Conservation (phyloP, 2,113 vertebrate genomes). For the Mormoops blainvillei region DNA sequence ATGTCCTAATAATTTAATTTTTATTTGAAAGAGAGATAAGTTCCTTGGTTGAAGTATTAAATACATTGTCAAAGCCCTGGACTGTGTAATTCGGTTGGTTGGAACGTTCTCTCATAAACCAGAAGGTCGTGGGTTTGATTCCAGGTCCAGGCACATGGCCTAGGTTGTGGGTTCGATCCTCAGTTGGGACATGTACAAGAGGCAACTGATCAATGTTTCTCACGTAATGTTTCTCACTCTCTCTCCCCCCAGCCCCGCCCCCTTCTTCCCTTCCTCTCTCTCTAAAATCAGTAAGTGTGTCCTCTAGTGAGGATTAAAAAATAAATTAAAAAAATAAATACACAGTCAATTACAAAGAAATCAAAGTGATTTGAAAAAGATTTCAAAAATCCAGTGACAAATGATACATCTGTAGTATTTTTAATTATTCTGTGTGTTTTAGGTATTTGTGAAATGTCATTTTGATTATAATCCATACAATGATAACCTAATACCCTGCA, state of each 20-base stretch:
- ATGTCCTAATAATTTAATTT: constrained; percentile 32
- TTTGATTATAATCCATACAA: constrained; percentile 97
- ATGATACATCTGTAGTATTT: constrained; percentile 42
- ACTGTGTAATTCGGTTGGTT: too few species aligned
- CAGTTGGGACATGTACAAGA: too few species aligned
- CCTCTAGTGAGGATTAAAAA: too few species aligned
- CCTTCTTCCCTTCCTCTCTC: too few species aligned
- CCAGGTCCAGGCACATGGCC: too few species aligned
- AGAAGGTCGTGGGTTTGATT: too few species aligned
- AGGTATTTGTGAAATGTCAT: constrained; percentile 97
- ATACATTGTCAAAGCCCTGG: background rate
- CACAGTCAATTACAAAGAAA: constrained; percentile 48
- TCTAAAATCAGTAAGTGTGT: too few species aligned
- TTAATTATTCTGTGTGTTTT: constrained; percentile 68
- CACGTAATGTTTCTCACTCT: too few species aligned
- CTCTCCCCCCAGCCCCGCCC: too few species aligned
- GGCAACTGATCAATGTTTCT: too few species aligned
- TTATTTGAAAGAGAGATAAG: constrained; percentile 22
- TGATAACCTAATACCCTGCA: constrained; percentile 97
- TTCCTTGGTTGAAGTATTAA: constrained; percentile 42
- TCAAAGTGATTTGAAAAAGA: background rate
- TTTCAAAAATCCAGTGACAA: background rate
- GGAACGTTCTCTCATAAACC: too few species aligned
- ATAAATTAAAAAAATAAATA: background rate
- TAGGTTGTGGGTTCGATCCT: too few species aligned